Evolutionary conservation across 2,888 invertebrate species (phyloP), one percentile per base, ranked within the genome.

Genomic region (Coleophora flavipennella): DNA sequence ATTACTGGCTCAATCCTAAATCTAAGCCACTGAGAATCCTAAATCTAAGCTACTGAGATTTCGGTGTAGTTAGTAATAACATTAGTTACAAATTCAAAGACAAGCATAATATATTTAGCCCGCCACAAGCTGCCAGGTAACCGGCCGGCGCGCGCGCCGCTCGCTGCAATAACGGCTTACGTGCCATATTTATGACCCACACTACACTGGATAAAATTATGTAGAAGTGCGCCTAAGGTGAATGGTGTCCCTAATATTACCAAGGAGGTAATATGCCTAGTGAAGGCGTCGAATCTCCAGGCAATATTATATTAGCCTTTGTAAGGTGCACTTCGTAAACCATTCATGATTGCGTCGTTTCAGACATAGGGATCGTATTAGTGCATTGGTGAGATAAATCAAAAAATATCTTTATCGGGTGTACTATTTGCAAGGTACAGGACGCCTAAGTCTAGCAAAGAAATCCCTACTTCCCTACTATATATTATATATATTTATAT

Each of bases 121-220:
- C 7, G 13, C 33, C 35, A 38, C 31, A 41, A 29, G 38, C 33
- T 13, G 50, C 43, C 20, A 20, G 41, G 44, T 48, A 48, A 48
- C 45, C 26, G 35, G 3, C n/a, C 29, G 29, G 29, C 4, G 29
- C 29, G 7, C 29, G 29, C 29, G 11, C 10, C 29, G 29, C 61
- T 59, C 63, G 57, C 55, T 59, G 60, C 63, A 67, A 67, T 67
- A 71, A 69, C 60, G 62, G 54, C 57, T 59, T 54, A 59, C 59
- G 59, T 58, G 59, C 46, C 59, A 55, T 69, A 72, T 74, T 75
- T 72, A 74, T 63, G 62, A 50, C 51, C 20, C 20, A 20, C 20
- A 20, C 20, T 60, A 44, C 50, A 65, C 64, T 66, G 67, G 70
- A 67, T 68, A 65, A 69, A 72, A 72, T 72, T 71, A 75, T 72